phyloP scores from a whole-genome alignment of 2,888 invertebrate species.

The Pterostichus madidus region DNA sequence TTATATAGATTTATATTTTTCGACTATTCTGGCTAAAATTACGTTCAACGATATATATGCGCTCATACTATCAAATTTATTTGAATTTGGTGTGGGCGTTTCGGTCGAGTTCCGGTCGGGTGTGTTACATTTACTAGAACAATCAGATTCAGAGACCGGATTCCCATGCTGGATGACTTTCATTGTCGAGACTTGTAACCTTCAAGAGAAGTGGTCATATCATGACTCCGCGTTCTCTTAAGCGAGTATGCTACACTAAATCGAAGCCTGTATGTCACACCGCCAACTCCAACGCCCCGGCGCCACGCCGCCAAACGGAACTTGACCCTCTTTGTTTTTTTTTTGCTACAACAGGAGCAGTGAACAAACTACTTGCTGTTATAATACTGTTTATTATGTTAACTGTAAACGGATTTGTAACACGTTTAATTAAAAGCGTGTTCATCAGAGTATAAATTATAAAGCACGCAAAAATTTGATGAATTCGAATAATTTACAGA shows the following conservation, averaged over 20 bases:
- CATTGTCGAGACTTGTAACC: slow-evolving; percentile 45
- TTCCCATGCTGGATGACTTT: slow-evolving; percentile 18
- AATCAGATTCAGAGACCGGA: not conserved
- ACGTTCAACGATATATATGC: no score
- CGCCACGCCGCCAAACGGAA: slow-evolving; percentile 47
- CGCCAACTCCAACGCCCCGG: not conserved
- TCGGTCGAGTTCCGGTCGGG: not conserved
- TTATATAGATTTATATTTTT: no score
- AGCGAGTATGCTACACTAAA: not conserved
- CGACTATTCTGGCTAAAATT: no score
- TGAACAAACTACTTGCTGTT: no score
- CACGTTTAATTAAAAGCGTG: no score
- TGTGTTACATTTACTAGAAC: not conserved
- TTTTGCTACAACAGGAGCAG: no score
- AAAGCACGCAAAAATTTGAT: no score
- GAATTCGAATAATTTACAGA: no score
- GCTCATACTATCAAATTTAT: no score
- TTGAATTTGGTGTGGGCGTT: not conserved
- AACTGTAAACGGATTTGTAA: not conserved
- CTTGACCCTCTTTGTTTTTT: slow-evolving; percentile 38
- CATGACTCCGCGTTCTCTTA: slow-evolving; percentile 32
- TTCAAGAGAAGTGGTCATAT: slow-evolving; percentile 35
- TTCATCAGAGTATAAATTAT: no score
- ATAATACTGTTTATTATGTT: not conserved
- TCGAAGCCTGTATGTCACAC: not conserved